Conservation (phyloP, 2,888 invertebrate species). For the Ceraclea dissimilis region DNA sequence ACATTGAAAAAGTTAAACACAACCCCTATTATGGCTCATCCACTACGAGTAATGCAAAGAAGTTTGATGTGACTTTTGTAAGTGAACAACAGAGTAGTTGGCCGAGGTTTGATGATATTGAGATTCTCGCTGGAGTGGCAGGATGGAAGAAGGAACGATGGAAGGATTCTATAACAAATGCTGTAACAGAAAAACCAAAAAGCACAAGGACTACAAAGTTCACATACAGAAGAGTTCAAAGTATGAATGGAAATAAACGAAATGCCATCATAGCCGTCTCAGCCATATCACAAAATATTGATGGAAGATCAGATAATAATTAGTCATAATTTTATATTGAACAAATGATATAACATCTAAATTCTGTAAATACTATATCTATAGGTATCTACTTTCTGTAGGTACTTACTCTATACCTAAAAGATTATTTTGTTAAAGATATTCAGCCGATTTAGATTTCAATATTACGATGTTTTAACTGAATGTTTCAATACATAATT, state of each 20-base stretch:
- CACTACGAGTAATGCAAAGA: not conserved
- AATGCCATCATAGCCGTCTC: slow-evolving; percentile 25
- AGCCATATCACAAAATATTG: slow-evolving; percentile 19
- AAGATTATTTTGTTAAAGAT: no score
- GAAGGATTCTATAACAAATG: slow-evolving; percentile 16
- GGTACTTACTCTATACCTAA: no score
- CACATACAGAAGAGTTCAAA: slow-evolving; percentile 23
- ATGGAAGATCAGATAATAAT: slow-evolving; percentile 19
- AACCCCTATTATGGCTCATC: not conserved
- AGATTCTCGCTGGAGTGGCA: slow-evolving; percentile 21
- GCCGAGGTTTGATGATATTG: slow-evolving; percentile 25
- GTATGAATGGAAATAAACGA: slow-evolving; percentile 21
- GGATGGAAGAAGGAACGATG: slow-evolving; percentile 25
- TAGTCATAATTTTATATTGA: no score
- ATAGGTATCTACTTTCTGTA: no score
- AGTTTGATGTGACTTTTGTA: slow-evolving; percentile 8
- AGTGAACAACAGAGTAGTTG: slow-evolving; percentile 19
- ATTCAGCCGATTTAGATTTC: no score
- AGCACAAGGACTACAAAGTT: slow-evolving; percentile 21
- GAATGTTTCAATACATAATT: no score
- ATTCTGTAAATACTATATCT: no score
- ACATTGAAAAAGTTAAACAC: not conserved
- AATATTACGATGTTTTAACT: no score
- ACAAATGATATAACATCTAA: no score
- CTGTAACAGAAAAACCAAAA: slow-evolving; percentile 19